Conservation (phyloP, 2,888 invertebrate species). For the Caenorhabditis sp. region DNA sequence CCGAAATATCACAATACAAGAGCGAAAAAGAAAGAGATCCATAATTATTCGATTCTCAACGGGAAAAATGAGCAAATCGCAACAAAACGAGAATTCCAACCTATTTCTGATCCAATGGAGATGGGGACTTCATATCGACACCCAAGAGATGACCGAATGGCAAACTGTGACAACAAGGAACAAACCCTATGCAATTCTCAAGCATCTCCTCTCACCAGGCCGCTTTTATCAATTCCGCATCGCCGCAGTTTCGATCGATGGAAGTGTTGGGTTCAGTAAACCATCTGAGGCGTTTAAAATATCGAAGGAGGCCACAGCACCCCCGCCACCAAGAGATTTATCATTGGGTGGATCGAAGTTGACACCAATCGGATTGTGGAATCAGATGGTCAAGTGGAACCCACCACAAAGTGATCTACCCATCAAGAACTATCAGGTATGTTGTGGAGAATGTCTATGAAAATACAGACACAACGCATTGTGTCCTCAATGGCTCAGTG, state of each 20-base stretch:
- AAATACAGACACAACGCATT: too few species aligned
- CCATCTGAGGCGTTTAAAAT: slow-evolving; percentile 64
- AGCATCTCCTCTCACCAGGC: slow-evolving; percentile 68
- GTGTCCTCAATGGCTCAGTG: too few species aligned
- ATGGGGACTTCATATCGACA: slow-evolving; percentile 63
- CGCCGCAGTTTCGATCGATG: slow-evolving; percentile 70
- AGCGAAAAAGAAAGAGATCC: slow-evolving; percentile 65
- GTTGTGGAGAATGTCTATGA: too few species aligned
- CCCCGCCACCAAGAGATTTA: slow-evolving; percentile 59
- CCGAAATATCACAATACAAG: slow-evolving; percentile 59
- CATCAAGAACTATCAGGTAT: slow-evolving; percentile 65
- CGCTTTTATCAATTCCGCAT: slow-evolving; percentile 68
- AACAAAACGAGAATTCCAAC: slow-evolving; percentile 59
- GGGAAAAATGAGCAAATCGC: slow-evolving; percentile 51
- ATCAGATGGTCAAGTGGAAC: slow-evolving; percentile 59
- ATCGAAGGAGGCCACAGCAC: slow-evolving; percentile 65
- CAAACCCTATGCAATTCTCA: slow-evolving; percentile 69
- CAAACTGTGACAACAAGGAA: slow-evolving; percentile 68
- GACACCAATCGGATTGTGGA: slow-evolving; percentile 48
- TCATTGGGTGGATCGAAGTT: slow-evolving; percentile 47
- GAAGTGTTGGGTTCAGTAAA: slow-evolving; percentile 71
- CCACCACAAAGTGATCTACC: slow-evolving; percentile 68
- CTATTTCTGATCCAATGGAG: slow-evolving; percentile 69
- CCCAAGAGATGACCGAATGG: slow-evolving; percentile 65
- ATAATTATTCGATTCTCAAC: slow-evolving; percentile 69